Evolutionary conservation across 2,888 invertebrate genomes (phyloP).

Genomic region (Macrosoma leucophasiata): DNA sequence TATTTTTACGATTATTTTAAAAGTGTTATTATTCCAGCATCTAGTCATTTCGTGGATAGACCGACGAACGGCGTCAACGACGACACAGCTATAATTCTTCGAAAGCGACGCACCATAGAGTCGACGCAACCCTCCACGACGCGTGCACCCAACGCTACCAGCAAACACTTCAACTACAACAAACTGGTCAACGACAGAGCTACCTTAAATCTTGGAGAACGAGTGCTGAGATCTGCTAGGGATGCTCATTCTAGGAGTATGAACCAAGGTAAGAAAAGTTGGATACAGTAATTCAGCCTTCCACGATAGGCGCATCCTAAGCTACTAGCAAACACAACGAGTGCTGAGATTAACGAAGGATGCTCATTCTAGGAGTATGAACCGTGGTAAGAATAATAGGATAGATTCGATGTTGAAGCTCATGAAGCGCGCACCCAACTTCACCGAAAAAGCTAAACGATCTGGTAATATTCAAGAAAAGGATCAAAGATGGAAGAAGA

Average conservation of each 20-base stretch:
- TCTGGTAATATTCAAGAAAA: too few relatives aligned
- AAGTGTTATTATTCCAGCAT: background rate
- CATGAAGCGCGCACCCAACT: too few relatives aligned
- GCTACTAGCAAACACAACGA: too few relatives aligned
- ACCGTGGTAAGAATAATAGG: too few relatives aligned
- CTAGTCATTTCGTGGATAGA: slow-evolving; percentile 23
- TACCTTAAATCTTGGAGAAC: slow-evolving; percentile 19
- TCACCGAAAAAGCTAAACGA: too few relatives aligned
- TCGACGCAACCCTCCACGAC: slow-evolving; percentile 56
- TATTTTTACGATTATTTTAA: background rate
- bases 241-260: slow-evolving; percentile 52
- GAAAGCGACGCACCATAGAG: slow-evolving; percentile 63
- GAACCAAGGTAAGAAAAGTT: slow-evolving; percentile 42
- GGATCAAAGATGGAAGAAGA: too few relatives aligned
- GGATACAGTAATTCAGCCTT: too few relatives aligned
- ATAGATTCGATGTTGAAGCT: too few relatives aligned
- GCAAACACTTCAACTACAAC: slow-evolving; percentile 87
- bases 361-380: too few relatives aligned
- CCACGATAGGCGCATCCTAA: too few relatives aligned
- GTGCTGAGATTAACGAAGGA: too few relatives aligned
- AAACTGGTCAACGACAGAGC: slow-evolving; percentile 84
- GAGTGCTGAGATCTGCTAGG: slow-evolving; percentile 40
- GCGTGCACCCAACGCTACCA: slow-evolving; percentile 52
- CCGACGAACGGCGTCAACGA: slow-evolving; percentile 38
- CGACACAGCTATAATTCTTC: slow-evolving; percentile 42